Evolutionary conservation across 2,888 invertebrate species (phyloP), one percentile per base, ranked within the genome.

Genomic region (Eueremaeus valkanovi): DNA sequence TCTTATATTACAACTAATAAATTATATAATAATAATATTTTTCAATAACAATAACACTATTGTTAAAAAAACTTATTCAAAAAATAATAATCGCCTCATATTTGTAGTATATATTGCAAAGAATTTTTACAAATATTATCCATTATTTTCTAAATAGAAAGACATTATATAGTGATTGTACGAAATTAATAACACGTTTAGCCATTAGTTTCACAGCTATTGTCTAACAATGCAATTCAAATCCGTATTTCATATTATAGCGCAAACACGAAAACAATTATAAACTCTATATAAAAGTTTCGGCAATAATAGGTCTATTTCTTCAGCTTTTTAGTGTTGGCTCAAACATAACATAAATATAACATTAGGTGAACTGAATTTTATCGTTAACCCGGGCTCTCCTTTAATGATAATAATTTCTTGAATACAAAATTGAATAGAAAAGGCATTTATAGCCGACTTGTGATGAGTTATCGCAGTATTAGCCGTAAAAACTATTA

Each of bases 171-270:
- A 18, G 45, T 6, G 11, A 55, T 68, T 40, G 42, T 68, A 21
- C n/a, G 24, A 42, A 40, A 68, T 68, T 68, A 68, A 68, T 68
- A 68, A 68, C 33, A 68, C 40, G 36, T 68, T 68, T 68, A 68
- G 40, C 36, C 33, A 33, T 68, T 68, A 55, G 24, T 55, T n/a
- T 51, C n/a, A 21, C 51, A 51, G 16, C 21, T 51, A 45, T 45
- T 45, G 11, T 40, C 11, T 40, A 40, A n/a, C n/a, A n/a, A 51
- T 3, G 24, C 31, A 61, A 61, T 8, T 36, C 1, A 66, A 66
- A 66, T 66, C 66, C 66, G 36, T 6, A 66, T 66, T 68, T 68
- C 6, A 68, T 68, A 36, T 2, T 24, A n/a, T 3, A n/a, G 31
- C 9, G 61, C 55, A n/a, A 5, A 66, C 66, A 66, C n/a, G n/a